Evolutionary conservation across 2,797 vertebrate genomes (phyloP).

Genomic region (Tachyglossus aculeatus): DNA sequence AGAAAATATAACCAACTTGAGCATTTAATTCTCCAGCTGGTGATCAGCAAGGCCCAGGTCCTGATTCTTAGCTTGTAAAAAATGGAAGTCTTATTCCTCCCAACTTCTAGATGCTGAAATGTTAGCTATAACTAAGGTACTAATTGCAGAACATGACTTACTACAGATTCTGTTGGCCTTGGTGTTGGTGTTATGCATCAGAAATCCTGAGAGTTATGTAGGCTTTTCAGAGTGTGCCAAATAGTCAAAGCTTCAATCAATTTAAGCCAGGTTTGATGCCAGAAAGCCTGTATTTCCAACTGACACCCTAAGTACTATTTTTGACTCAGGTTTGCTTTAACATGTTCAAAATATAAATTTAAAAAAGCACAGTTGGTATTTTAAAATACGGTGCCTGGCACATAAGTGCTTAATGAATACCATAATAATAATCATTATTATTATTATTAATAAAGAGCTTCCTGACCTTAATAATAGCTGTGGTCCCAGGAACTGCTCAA

Average conservation of each 20-base stretch:
- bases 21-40: no score
- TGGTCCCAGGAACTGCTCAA: slow-evolving; percentile 24
- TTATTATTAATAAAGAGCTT: no score
- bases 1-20: no score
- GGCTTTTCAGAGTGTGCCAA: slow-evolving; percentile 1
- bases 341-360: slow-evolving; percentile 10
- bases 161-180: accelerated
- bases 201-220: neutral
- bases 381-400: neutral
- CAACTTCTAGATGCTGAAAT: no score
- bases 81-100: no score
- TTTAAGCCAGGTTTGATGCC: neutral
- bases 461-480: neutral
- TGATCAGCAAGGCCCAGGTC: no score
- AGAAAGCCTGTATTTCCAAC: slow-evolving; percentile 32
- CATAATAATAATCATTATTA: no score
- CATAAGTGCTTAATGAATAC: no score
- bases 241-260: slow-evolving; percentile 7
- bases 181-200: accelerated
- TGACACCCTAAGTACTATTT: neutral
- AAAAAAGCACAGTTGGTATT: neutral
- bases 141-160: no score
- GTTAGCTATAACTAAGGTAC: no score
- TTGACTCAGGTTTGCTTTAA: slow-evolving; percentile 25
- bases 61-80: no score